A percentile compares a stretch with the other conserved stretches of the same genome.
These are phyloP conservation scores for Spodoptera frugiperda DNA, from an alignment of 1,140 invertebrate genomes.

Conservation along the genomic window DNA sequence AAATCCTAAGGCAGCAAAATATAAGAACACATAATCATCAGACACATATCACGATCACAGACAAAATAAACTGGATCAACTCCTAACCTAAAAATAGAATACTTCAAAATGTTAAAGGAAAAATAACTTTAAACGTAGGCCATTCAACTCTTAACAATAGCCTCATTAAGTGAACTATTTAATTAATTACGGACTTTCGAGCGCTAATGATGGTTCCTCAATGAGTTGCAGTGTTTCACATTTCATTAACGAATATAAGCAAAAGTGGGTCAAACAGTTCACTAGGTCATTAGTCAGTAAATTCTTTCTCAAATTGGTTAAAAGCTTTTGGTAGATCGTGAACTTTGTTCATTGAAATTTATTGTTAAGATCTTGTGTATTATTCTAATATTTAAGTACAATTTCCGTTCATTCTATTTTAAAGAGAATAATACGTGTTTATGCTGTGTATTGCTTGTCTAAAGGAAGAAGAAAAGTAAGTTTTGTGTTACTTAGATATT, in stretches of 20 bases:
- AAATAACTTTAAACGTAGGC: neutral
- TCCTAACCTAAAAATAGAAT: neutral
- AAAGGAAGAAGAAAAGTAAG: no score
- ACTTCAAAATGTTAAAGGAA: neutral
- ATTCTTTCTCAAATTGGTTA: neutral
- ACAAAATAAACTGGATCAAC: neutral
- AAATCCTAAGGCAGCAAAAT: no score
- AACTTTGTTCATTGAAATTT: no score
- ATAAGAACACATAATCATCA: no score
- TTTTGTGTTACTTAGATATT: no score
- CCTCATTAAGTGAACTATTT: conserved; percentile 16
- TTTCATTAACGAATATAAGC: neutral
- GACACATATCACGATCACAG: no score
- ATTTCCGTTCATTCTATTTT: no score
- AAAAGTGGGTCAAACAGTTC: neutral
- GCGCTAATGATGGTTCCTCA: conserved; percentile 5
- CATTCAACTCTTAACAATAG: conserved; percentile 9
- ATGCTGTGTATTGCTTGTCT: no score
- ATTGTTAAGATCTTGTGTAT: no score
- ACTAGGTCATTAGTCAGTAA: neutral
- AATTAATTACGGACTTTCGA: neutral
- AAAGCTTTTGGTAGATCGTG: neutral
- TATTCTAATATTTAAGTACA: no score
- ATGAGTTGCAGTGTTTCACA: conserved; percentile 20
- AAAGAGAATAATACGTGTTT: no score